Percentiles rank a stretch among this genome's conserved stretches.
phyloP scores from a whole-genome alignment of 1,140 invertebrate species.

The Prorops nasuta region DNA sequence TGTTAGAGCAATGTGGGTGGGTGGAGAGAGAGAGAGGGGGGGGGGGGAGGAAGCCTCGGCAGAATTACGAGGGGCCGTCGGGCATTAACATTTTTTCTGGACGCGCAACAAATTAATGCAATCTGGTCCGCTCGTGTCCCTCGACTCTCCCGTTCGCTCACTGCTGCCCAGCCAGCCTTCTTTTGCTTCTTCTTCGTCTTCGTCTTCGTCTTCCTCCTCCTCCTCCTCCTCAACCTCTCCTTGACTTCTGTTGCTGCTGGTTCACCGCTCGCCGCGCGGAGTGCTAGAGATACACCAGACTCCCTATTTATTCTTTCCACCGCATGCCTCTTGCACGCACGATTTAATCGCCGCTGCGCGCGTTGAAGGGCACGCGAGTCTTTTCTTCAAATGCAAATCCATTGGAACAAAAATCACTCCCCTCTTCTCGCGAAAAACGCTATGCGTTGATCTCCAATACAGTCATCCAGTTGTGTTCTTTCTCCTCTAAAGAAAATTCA shows the following conservation, averaged over 20 bases:
- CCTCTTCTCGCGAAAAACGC: too few species aligned
- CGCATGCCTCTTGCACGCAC: too few species aligned
- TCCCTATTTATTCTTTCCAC: too few species aligned
- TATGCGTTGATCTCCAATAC: too few species aligned
- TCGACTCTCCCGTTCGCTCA: slow-evolving; percentile 23
- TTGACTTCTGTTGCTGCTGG: slow-evolving; percentile 15
- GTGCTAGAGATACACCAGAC: slow-evolving; percentile 19
- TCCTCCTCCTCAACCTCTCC: slow-evolving; percentile 2
- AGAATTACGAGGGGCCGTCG: slow-evolving; percentile 45
- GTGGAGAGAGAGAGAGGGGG: slow-evolving; percentile 5
- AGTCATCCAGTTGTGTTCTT: too few species aligned
- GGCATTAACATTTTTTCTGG: slow-evolving; percentile 47
- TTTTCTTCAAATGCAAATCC: too few species aligned
- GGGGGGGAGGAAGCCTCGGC: slow-evolving; percentile 6
- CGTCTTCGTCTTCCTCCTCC: slow-evolving; percentile 3
- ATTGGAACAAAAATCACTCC: too few species aligned
- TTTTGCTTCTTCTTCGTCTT: slow-evolving; percentile 10
- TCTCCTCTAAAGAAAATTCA: too few species aligned
- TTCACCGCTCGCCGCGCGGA: slow-evolving; percentile 13
- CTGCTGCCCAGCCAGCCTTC: slow-evolving; percentile 12
- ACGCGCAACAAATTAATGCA: slow-evolving; percentile 49
- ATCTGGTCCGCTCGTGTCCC: slow-evolving; percentile 40
- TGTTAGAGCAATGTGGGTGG: slow-evolving; percentile 5
- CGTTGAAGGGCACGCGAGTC: too few species aligned
- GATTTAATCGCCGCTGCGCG: too few species aligned